These are phyloP conservation scores for Gallinago jamesoni DNA, from an alignment of 2,113 vertebrate genomes.

Conservation along the genomic window DNA sequence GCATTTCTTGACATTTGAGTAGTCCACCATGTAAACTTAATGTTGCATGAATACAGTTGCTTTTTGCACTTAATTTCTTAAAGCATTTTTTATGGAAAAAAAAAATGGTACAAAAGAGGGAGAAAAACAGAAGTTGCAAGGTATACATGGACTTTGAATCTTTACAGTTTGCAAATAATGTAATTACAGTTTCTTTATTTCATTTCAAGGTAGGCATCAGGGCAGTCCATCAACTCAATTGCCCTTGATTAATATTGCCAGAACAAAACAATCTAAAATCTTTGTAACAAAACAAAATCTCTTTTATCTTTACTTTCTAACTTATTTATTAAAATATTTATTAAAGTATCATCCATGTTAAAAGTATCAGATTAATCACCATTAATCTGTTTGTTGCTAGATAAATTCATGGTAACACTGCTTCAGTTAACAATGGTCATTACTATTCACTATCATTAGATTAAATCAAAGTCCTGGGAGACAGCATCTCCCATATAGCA, in stretches of 20 bases:
- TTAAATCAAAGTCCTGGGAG: background rate
- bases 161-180: background rate
- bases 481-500: background rate
- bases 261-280: background rate
- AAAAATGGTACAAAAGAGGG: background rate
- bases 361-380: background rate
- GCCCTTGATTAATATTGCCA: background rate
- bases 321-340: background rate
- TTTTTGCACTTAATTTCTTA: background rate
- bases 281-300: background rate
- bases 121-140: background rate
- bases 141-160: rapidly evolving
- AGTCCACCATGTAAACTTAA: background rate
- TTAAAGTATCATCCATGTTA: background rate
- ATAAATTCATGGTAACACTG: background rate
- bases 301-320: background rate
- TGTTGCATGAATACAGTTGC: background rate
- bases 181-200: background rate
- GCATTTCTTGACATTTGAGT: background rate
- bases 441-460: background rate
- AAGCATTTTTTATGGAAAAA: background rate
- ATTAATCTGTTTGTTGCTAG: background rate
- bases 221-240: background rate
- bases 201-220: background rate
- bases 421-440: background rate